A percentile compares a stretch with the other conserved stretches of the same genome.
phyloP scores from a whole-genome alignment of 2,113 vertebrate species.

The Opisthocomus hoazin region DNA sequence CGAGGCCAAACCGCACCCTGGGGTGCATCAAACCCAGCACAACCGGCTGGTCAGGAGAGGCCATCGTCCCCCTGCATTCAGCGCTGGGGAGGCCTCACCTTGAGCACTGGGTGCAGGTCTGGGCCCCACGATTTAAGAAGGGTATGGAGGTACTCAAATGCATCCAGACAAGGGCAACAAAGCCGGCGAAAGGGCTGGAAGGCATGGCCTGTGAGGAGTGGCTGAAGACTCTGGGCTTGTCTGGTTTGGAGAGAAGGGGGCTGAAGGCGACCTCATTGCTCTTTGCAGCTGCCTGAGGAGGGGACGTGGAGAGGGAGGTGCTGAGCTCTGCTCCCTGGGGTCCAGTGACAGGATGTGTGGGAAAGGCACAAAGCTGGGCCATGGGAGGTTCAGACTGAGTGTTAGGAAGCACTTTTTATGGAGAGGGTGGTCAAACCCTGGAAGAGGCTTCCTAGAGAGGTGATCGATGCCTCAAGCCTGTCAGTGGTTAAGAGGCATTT shows the following conservation, averaged over 20 bases:
- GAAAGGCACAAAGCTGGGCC: not conserved
- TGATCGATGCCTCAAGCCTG: not conserved
- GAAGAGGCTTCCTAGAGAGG: not conserved
- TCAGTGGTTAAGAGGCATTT: not conserved
- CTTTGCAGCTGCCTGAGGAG: not conserved
- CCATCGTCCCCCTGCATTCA: rapidly evolving
- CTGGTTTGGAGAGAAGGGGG: not conserved
- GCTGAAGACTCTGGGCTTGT: not conserved
- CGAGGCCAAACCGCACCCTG: not conserved
- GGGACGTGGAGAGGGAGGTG: not conserved
- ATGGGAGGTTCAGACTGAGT: not conserved
- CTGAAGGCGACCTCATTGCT: not conserved
- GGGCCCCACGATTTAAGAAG: not conserved
- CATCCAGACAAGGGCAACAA: not conserved
- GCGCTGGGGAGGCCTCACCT: rapidly evolving
- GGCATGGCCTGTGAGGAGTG: rapidly evolving
- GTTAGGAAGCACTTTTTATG: not conserved
- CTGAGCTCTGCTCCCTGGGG: not conserved
- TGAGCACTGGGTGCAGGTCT: not conserved
- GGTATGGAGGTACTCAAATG: not conserved
- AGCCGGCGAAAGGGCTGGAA: not conserved
- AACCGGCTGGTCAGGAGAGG: not conserved
- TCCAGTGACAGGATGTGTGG: rapidly evolving
- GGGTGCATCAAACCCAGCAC: not conserved
- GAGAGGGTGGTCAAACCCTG: not conserved